Percentiles rank a stretch among this genome's conserved stretches.
Evolutionary conservation across 1,140 invertebrate species (phyloP).

Genomic region (Lasioglossum baleicum): DNA sequence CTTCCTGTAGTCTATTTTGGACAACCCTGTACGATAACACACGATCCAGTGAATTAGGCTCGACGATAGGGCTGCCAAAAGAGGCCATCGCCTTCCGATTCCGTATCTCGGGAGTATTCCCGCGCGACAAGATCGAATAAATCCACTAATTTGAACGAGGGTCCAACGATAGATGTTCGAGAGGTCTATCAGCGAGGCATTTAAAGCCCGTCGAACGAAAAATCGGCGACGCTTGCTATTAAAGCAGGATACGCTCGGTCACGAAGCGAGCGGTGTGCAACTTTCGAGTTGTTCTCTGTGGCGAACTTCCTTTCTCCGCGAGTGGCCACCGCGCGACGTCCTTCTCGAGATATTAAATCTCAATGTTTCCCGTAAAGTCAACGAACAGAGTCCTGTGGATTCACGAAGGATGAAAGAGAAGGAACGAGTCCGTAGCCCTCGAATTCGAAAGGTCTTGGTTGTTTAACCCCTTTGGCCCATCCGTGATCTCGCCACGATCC

Average conservation of each 20-base stretch:
- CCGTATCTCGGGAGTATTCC: no score
- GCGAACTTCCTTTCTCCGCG: conserved; percentile 54
- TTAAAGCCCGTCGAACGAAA: not conserved
- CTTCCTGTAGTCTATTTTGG: no score
- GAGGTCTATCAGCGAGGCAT: no score
- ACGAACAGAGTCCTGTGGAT: not conserved
- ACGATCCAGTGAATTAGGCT: no score
- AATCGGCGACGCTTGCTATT: not conserved
- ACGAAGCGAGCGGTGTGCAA: conserved; percentile 35
- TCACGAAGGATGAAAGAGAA: not conserved
- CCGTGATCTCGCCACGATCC: conserved; percentile 15
- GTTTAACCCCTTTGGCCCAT: conserved; percentile 34
- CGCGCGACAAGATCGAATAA: no score
- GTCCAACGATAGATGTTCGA: no score
- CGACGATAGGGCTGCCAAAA: no score
- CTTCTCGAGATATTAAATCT: conserved; percentile 48
- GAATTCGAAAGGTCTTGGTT: conserved; percentile 37
- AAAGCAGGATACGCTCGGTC: conserved; percentile 23
- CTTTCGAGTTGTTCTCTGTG: conserved; percentile 57
- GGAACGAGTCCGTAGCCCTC: not conserved
- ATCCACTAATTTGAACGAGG: no score
- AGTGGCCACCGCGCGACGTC: conserved; percentile 33
- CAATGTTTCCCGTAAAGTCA: conserved; percentile 34
- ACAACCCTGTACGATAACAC: no score
- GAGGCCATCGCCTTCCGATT: no score